Conservation (phyloP, 2,113 vertebrate genomes). For the Isichthys henryi region DNA sequence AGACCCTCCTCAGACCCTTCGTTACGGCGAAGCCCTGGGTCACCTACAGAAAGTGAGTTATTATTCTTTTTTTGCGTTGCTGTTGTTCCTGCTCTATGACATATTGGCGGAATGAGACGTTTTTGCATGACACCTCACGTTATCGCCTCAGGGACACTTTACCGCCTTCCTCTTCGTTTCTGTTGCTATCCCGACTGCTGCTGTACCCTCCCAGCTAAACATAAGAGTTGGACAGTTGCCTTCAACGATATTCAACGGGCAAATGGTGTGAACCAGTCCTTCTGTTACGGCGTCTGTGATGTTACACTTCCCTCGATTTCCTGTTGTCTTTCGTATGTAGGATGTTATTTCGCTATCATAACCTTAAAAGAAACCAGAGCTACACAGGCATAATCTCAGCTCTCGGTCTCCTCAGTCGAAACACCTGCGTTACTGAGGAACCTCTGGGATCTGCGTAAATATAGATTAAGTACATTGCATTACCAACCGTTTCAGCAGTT, state of each 20-base stretch:
- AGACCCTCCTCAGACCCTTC: slow-evolving; percentile 90
- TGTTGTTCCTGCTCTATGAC: background rate
- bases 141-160: background rate
- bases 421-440: background rate
- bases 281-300: background rate
- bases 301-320: background rate
- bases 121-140: background rate
- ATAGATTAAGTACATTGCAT: background rate
- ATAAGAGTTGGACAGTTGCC: background rate
- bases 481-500: background rate
- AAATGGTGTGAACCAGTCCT: background rate
- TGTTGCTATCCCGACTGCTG: background rate
- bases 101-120: background rate
- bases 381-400: background rate
- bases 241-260: background rate
- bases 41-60: slow-evolving; percentile 87
- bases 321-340: background rate
- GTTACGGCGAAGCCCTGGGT: slow-evolving; percentile 86
- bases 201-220: background rate
- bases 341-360: background rate
- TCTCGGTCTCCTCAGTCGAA: background rate
- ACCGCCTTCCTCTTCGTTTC: background rate
- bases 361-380: background rate
- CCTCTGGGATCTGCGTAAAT: background rate
- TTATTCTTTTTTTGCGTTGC: background rate